phyloP scores from a whole-genome alignment of 2,888 invertebrate genomes.

The Hedychridium roseum region DNA sequence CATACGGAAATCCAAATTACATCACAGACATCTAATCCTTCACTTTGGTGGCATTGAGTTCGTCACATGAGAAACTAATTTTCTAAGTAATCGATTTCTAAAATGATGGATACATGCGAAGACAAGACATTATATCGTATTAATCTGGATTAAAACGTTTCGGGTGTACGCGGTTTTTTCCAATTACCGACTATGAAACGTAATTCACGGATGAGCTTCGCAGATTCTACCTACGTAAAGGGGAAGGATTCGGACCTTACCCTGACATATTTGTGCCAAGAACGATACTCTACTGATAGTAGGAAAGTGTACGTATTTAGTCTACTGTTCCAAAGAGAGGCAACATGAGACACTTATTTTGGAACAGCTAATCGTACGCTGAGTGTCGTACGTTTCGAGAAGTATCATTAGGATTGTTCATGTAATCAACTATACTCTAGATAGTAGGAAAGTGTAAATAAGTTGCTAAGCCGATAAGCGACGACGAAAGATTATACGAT shows the following conservation, averaged over 20 bases:
- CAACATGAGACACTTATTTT: conserved; percentile 1
- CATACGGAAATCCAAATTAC: no score
- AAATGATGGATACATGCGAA: not conserved
- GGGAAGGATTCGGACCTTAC: no score
- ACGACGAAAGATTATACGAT: conserved; percentile 8
- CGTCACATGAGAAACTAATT: no score
- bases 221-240: conserved; percentile 12
- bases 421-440: conserved; percentile 28
- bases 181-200: no score
- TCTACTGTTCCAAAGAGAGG: conserved; percentile 14
- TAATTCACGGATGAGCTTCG: conserved; percentile 1
- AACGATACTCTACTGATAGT: conserved; percentile 46
- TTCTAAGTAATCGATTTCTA: no score
- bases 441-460: conserved; percentile 22
- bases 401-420: conserved; percentile 8
- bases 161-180: no score
- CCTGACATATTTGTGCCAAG: conserved; percentile 50
- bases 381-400: conserved; percentile 1
- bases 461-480: conserved; percentile 5
- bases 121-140: not conserved
- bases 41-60: no score
- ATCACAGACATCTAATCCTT: no score
- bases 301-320: conserved; percentile 15
- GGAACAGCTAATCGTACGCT: conserved; percentile 5
- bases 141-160: no score